Evolutionary conservation across 2,888 invertebrate species (phyloP), one percentile per base, ranked within the genome.

Genomic region (Adelphocoris suturalis): DNA sequence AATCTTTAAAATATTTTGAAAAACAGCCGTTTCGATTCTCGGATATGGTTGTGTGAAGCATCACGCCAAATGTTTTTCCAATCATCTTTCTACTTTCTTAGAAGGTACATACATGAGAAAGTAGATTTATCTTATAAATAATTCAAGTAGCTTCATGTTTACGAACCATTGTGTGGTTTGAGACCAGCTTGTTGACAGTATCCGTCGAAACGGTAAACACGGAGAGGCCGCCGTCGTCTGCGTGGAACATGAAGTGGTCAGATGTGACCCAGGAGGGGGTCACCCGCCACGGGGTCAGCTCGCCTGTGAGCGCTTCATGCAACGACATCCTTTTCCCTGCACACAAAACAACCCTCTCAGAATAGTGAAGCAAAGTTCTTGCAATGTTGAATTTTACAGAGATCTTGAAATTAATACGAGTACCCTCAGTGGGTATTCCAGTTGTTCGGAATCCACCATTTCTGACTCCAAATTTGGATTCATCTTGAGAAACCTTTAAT

Each of bases 91-190:
- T 37, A 37, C 37, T 37, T 37, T 37, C 37, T 37, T 7, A 19
- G 19, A 1, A n/a, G 0, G 19, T 23, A 68, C 52, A 3, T 52
- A 13, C 52, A 14, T 52, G 68, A 19, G 23, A 23, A 19, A 19
- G 61, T 11, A 27, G 68, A 23, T 68, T 27, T 13, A 68, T 19
- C n/a, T 37, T 80, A 19, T 80, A 37, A 28, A 46, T 47, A 80
- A 80, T 37, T 11, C 48, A 61, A n/a, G 61, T 61, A 61, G 68
- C 13, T 12, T 12, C 68, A 23, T 23, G 23, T 82, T 78, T 91
- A 95, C 96, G 95, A 93, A 96, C 97, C 94, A 97, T 95, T 91
- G 97, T 97, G 93, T 97, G 97, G 94, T 97, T 97, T 92, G 97
- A 97, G 94, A 97, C 97, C 92, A 97, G 95, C 91, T 96, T 95